These are phyloP conservation scores for Pachypanchax playfairii DNA, from an alignment of 2,113 vertebrate species.

Conservation along the genomic window DNA sequence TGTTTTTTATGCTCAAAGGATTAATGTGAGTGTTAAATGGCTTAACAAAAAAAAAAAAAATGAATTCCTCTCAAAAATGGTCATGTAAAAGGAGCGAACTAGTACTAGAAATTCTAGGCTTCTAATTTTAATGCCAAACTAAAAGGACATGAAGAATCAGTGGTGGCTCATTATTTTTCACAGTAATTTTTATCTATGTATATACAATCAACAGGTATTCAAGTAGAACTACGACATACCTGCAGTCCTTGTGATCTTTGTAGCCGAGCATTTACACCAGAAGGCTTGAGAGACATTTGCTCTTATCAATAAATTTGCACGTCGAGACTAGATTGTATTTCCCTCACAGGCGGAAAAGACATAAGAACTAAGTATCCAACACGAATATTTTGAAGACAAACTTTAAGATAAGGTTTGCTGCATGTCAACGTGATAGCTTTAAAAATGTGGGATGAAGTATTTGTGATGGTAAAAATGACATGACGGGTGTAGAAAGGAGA, in stretches of 20 bases:
- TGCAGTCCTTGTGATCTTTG: too few relatives aligned
- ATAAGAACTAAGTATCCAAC: neutral
- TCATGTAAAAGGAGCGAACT: neutral
- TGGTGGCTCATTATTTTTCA: neutral
- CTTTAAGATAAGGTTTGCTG: too few relatives aligned
- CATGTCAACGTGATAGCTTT: too few relatives aligned
- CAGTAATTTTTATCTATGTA: neutral
- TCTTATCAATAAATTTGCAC: neutral
- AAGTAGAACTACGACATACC: neutral
- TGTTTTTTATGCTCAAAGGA: neutral
- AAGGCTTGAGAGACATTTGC: neutral
- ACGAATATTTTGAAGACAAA: too few relatives aligned
- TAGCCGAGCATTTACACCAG: too few relatives aligned
- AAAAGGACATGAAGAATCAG: neutral
- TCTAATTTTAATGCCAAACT: too few relatives aligned
- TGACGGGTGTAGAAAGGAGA: too few relatives aligned
- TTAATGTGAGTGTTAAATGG: neutral
- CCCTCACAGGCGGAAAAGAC: neutral
- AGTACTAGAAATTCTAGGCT: neutral
- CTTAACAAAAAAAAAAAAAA: neutral
- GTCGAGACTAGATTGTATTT: neutral
- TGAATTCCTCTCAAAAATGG: neutral
- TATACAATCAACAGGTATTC: neutral
- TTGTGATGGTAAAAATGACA: too few relatives aligned
- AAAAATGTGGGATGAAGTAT: too few relatives aligned